A percentile compares a stretch with the other conserved stretches of the same genome.
These are phyloP conservation scores for Hoplodrina blanda DNA, from an alignment of 2,888 invertebrate genomes.

Conservation along the genomic window DNA sequence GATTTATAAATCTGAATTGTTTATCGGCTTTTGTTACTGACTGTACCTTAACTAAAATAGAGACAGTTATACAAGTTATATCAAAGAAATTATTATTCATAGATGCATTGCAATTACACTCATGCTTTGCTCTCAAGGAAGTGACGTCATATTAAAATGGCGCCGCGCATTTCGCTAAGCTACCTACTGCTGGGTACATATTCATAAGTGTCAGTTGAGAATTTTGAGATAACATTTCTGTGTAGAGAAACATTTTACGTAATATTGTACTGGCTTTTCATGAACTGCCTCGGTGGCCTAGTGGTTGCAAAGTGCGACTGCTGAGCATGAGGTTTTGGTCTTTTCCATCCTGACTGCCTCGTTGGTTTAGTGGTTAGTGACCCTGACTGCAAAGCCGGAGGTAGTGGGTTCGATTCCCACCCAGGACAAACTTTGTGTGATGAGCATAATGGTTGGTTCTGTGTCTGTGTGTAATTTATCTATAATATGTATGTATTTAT, in stretches of 20 bases:
- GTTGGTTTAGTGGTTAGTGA: too few species aligned
- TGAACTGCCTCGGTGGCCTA: too few species aligned
- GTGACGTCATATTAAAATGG: conserved; percentile 38
- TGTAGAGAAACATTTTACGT: neutral
- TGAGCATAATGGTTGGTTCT: too few species aligned
- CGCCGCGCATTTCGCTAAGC: conserved; percentile 19
- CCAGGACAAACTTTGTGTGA: too few species aligned
- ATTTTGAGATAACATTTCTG: conserved; percentile 25
- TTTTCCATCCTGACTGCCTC: too few species aligned
- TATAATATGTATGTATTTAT: too few species aligned
- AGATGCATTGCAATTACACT: conserved; percentile 47
- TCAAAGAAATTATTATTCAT: conserved; percentile 48
- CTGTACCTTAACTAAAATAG: neutral
- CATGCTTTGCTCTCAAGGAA: conserved; percentile 32
- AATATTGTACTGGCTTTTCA: neutral
- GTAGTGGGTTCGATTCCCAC: too few species aligned
- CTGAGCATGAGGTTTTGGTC: too few species aligned
- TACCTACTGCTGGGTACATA: conserved; percentile 14
- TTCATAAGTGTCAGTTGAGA: neutral
- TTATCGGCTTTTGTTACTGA: neutral
- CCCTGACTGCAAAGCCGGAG: too few species aligned
- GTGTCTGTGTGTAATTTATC: too few species aligned
- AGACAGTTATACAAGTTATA: conserved; percentile 16
- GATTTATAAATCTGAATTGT: too few species aligned
- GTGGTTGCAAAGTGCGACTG: too few species aligned